Evolutionary conservation across 2,113 vertebrate genomes (phyloP), one percentile per base, ranked within the genome.

Genomic region (Poeciliopsis occidentalis): DNA sequence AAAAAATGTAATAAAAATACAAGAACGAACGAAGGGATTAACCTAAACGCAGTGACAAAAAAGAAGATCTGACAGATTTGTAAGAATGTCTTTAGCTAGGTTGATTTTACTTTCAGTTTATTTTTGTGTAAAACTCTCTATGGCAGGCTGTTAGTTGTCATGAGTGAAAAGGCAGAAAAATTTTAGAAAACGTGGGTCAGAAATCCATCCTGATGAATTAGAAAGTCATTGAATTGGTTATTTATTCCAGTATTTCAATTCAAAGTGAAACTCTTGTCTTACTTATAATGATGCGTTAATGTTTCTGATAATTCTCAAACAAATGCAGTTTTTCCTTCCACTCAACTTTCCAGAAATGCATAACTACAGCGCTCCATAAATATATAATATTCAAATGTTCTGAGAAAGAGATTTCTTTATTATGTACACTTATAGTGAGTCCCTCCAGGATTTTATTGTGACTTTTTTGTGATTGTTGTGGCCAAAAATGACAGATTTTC

Each of bases 101-200:
- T 8, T 64, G 62, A 73, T 63, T 85, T 80, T 34, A 67, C 32
- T 32, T 57, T 83, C 30, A 79, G 61, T 86, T 72, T 27, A 65
- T 65, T 80, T 73, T 78, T 68, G 68, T 39, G 69, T 60, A 64
- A 81, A 69, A 76, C 81, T 75, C 74, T 82, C 67, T 68, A 62
- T 65, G 64, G 68, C 13, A 3, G 80, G 31, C 75, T 67, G 61
- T 83, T 86, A 7, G 19, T 8, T 80, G 19, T 81, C 79, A 80
- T 75, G 68, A 57, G 63, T 64, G 60, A 76, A 78, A 61, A 57
- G 27, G 61, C 69, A 19, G 63, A 73, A 75, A 80, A 78, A 54
- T 82, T 82, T 85, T 75, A 30, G 39, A 76, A 85, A 82, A 79
- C 67, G 67, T 81, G 72, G 85, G 83, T 88, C 81, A 65, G 79